phyloP scores from a whole-genome alignment of 2,797 vertebrate genomes.

The Champsocephalus gunnari region DNA sequence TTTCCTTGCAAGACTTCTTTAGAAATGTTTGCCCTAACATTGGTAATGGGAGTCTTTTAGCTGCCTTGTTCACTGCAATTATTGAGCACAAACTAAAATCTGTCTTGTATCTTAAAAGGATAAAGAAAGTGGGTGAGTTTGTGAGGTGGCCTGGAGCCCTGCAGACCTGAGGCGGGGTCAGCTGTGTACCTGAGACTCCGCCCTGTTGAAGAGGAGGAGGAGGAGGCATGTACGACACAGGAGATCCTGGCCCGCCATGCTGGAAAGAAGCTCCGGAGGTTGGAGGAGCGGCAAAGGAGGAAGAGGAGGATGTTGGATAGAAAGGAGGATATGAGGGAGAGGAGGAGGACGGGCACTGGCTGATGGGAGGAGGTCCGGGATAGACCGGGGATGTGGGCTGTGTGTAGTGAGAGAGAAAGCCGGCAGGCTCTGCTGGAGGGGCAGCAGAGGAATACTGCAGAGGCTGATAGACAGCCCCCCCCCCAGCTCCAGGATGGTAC shows the following conservation, averaged over 20 bases:
- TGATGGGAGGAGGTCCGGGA: conserved; percentile 70
- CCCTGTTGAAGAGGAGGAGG: conserved; percentile 74
- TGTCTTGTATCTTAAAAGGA: no score
- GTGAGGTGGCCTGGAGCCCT: conserved; percentile 34
- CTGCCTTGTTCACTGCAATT: no score
- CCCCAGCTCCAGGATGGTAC: conserved; percentile 89
- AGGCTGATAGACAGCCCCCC: conserved; percentile 90
- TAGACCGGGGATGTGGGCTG: conserved; percentile 79
- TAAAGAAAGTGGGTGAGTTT: not conserved
- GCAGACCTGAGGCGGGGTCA: conserved; percentile 78
- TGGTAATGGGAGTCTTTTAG: not conserved
- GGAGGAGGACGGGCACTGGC: conserved; percentile 78
- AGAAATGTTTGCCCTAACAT: not conserved
- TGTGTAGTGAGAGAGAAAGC: conserved; percentile 84
- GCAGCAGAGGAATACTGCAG: conserved; percentile 83
- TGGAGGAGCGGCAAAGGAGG: conserved; percentile 77
- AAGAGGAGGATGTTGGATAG: conserved; percentile 70
- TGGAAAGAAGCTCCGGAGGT: conserved; percentile 90
- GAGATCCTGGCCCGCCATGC: conserved; percentile 94
- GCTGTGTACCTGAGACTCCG: conserved; percentile 95
- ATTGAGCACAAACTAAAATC: no score
- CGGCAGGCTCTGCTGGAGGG: conserved; percentile 81
- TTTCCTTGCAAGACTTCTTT: not conserved
- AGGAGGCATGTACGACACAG: conserved; percentile 88
- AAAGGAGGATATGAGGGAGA: conserved; percentile 70